Conservation (phyloP, 2,888 invertebrate genomes). For the Drosophila neonasuta region DNA sequence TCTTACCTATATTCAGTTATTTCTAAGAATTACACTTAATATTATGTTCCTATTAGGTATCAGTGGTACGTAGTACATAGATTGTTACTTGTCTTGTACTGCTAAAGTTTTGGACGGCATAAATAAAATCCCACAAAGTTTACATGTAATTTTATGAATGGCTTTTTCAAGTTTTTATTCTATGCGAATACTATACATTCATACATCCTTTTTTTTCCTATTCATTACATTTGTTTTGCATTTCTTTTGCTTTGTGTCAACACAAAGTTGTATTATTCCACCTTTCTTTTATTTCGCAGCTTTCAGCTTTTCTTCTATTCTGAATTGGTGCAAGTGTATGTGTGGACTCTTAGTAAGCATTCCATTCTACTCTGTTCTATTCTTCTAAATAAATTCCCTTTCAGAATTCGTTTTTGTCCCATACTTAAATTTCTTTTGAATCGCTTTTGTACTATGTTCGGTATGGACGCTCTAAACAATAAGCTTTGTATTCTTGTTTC, state of each 20-base stretch:
- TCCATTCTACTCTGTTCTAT: conserved; percentile 49
- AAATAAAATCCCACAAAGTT: neutral
- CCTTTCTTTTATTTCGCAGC: conserved; percentile 52
- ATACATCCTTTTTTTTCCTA: conserved; percentile 52
- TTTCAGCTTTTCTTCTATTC: conserved; percentile 37
- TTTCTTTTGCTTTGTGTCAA: conserved; percentile 61
- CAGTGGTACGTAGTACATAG: neutral
- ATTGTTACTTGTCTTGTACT: neutral
- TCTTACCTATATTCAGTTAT: no score
- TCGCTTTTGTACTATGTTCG: conserved; percentile 58
- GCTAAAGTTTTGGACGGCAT: neutral
- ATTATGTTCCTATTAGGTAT: neutral
- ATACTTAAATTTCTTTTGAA: conserved; percentile 62
- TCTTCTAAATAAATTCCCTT: conserved; percentile 50
- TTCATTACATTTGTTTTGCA: conserved; percentile 66
- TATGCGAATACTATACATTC: conserved; percentile 12
- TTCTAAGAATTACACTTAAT: no score
- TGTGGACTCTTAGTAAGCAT: conserved; percentile 36
- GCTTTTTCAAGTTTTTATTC: conserved; percentile 17
- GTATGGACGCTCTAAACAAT: conserved; percentile 67
- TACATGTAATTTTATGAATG: conserved; percentile 7
- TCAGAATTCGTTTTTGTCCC: conserved; percentile 45
- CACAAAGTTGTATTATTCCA: conserved; percentile 60
- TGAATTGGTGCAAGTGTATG: conserved; percentile 28
- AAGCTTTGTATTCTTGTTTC: conserved; percentile 52